Base-by-base conservation (phyloP, 2,113 vertebrate genomes). In the Boleophthalmus pectinirostris region DNA sequence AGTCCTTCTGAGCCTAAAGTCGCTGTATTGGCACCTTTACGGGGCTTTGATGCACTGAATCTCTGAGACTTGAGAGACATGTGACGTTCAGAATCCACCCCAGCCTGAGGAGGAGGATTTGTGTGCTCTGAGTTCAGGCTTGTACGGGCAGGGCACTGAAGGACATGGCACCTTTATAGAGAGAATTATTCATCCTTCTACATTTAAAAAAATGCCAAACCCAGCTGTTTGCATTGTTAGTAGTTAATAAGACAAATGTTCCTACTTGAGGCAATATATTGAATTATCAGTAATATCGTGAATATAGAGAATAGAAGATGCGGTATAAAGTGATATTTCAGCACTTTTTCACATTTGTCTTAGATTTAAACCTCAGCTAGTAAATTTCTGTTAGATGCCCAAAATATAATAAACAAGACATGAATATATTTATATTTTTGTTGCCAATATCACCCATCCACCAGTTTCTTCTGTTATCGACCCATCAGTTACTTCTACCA, bases 81-180 rank as follows among this genome's bases (percentile, higher is more conserved):
- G 3, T 79, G 75, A 74, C 74, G 73, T 68, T 56, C 74, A 15
- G 77, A 82, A 87, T 85, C 72, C 77, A 70, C 54, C 78, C 78
- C 72, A 74, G 72, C 77, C 63, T 69, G 57, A 57, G 65, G 51
- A 73, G 72, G 51, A 54, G 43, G 69, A 85, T 77, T 73, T 76
- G 73, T 72, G 66, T 80, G 69, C 77, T 58, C 49, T 69, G 35
- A 67, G 29, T 80, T 78, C 69, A 64, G 47, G 58, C 73, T 70
- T 24, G 25, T 53, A 70, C 68, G 46, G 33, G 35, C 13, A 43
- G 65, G 23, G 51, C 68, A 68, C 58, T 61, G 49, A 33, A 72
- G 49, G 76, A 74, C 72, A 75, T 25, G 25, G 70, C 8, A 60
- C 78, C 74, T 54, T 74, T 58, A 54, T 29, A 58, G 69, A 74